These are phyloP conservation scores for Aix galericulata DNA, from an alignment of 2,113 vertebrate species.

Conservation along the genomic window DNA sequence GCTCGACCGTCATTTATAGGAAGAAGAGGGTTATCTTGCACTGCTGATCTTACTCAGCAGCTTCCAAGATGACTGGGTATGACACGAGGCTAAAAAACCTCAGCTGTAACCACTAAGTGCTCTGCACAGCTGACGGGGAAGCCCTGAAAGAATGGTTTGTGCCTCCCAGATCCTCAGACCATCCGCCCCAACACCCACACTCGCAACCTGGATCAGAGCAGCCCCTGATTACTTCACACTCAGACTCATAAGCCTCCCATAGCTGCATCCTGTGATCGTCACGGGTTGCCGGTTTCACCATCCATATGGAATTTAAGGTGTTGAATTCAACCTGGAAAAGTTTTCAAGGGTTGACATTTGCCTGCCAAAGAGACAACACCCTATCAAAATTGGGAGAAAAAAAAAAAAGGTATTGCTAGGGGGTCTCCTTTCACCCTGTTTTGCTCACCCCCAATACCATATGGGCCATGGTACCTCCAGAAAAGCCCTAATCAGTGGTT, in stretches of 20 bases:
- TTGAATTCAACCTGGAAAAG: background rate
- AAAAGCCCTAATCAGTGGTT: background rate
- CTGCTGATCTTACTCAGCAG: background rate
- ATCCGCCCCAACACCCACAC: background rate
- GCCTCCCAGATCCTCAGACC: background rate
- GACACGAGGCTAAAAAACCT: slow-evolving; percentile 12
- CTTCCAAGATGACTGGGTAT: background rate
- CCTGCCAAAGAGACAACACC: background rate
- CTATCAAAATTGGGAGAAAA: background rate
- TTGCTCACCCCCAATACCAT: background rate
- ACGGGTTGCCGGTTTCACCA: rapidly evolving
- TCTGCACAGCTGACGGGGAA: background rate
- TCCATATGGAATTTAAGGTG: background rate
- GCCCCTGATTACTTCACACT: background rate
- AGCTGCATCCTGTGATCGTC: background rate
- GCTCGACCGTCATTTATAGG: background rate
- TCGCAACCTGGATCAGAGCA: background rate
- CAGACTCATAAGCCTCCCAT: background rate
- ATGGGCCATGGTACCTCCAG: background rate
- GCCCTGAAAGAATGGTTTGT: slow-evolving; percentile 4
- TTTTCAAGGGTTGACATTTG: background rate
- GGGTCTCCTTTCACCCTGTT: background rate
- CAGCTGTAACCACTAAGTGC: background rate
- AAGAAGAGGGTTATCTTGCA: slow-evolving; percentile 18
- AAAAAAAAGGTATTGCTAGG: background rate